Base-by-base conservation (phyloP, 1,140 invertebrate genomes). In the Brachionus rotundiformis region DNA sequence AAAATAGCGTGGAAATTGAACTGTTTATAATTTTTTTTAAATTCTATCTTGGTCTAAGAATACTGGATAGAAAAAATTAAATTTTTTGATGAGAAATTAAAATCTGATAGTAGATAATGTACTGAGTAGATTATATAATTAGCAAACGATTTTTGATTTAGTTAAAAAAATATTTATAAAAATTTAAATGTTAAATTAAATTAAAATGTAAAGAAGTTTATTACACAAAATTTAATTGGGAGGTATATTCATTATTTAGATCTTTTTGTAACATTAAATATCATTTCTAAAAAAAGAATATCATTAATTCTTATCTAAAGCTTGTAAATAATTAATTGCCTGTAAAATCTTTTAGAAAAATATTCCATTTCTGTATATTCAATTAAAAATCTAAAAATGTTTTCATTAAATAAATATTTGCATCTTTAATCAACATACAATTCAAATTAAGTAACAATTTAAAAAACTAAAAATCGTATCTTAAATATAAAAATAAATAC, bases 401-500 rank as follows among this genome's bases (percentile, higher is more conserved):
- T 54, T 54, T 54, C 47, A 54, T 25, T 54, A 54, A 54, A 54
- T 19, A 54, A 54, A 54, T 54, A 54, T 54, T 54, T 54, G 47
- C 47, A 54, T 54, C 47, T 54, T 54, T 54, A 54, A 54, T 54
- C 47, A 54, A 19, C 47, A 54, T 54, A 54, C 47, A 54, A 54
- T 54, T 54, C 47, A 54, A 54, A 54, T 54, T 54, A 54, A 54
- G 47, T 54, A 54, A 54, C 47, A 54, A 54, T 54, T 54, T 54
- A 54, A 54, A 54, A 54, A 54, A 54, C 47, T 54, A 54, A 54
- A 39, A 54, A 54, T 54, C 47, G n/a, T 54, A 54, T 54, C 47
- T 54, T 54, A 54, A 54, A 54, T 54, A 54, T 54, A 54, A 54
- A 54, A 54, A 54, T 54, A 54, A 54, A 54, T 54, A 54, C 47